Evolutionary conservation across 1,140 invertebrate species (phyloP), one percentile per base, ranked within the genome.

Genomic region (Drosophila burlai): DNA sequence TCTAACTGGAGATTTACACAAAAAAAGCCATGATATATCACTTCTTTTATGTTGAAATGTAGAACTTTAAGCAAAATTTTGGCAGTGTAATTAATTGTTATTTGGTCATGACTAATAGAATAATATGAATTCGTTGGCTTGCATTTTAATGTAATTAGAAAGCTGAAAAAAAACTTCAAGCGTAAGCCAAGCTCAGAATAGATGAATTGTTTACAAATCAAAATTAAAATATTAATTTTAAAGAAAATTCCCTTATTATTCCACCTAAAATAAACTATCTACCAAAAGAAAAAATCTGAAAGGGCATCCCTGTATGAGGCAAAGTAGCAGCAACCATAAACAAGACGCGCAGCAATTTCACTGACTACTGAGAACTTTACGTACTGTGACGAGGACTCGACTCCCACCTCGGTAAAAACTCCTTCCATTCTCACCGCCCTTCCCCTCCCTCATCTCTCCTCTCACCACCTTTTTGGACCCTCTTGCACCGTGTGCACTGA

Each of bases 341-440:
- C 83, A 89, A 89, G 81, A 57, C 69, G 84, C 80, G 64, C 80
- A 87, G 72, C 83, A 89, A 87, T 87, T 87, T 87, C 84, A 89
- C 85, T 79, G 81, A 85, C 85, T 89, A 85, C 85, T 87, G 85
- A 87, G 85, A 87, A 87, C 74, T 87, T 87, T 87, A 87, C 84
- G 84, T 89, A 87, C 84, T 87, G 85, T 87, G 84, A 84, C 81
- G 84, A 64, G 72, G 58, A 63, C 46, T 29, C 52, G 59, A 50
- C 52, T 55, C 67, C 40, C 34, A 55, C 63, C 34, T 16, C 16
- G 18, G 18, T n/a, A 10, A 21, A 26, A 21, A 24, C 26, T 42
- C 26, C 52, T 36, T 49, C 7, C 50, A 6, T 31, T 42, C 16
- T 13, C 62, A 15, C 21, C 11, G 7, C 8, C 34, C 16, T 16